A percentile compares a stretch with the other conserved stretches of the same genome.
phyloP scores from a whole-genome alignment of 2,888 invertebrate genomes.

The Myopa testacea region DNA sequence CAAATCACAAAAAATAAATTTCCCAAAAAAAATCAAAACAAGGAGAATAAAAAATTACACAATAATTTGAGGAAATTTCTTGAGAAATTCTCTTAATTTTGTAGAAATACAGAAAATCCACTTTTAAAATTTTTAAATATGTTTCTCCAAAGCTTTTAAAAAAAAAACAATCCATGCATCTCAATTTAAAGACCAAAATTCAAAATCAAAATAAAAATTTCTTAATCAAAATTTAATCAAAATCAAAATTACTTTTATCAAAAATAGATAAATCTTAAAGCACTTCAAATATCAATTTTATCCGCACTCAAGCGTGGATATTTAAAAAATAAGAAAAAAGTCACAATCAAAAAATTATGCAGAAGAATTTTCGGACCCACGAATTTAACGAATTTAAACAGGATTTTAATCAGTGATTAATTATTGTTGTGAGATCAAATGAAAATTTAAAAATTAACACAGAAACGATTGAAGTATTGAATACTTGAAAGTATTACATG shows the following conservation, averaged over 20 bases:
- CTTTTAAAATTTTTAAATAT: too few relatives aligned
- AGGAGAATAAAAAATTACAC: background rate
- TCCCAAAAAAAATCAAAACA: background rate
- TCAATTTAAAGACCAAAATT: conserved; percentile 20
- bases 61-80: too few relatives aligned
- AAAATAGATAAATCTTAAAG: too few relatives aligned
- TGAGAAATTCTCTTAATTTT: too few relatives aligned
- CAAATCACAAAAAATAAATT: background rate
- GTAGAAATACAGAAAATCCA: too few relatives aligned
- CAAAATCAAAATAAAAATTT: background rate
- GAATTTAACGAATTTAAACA: too few relatives aligned
- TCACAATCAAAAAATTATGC: too few relatives aligned
- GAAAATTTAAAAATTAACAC: background rate
- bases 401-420: too few relatives aligned
- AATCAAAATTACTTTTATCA: background rate
- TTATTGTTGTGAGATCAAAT: background rate
- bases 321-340: too few relatives aligned
- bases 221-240: background rate
- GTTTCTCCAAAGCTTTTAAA: background rate
- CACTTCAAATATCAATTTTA: too few relatives aligned
- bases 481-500: background rate
- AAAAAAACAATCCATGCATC: conserved; percentile 36
- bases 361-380: too few relatives aligned
- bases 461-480: background rate
- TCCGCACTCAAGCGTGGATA: too few relatives aligned